Evolutionary conservation across 2,113 vertebrate species (phyloP).

Genomic region (Trogon melanurus): DNA sequence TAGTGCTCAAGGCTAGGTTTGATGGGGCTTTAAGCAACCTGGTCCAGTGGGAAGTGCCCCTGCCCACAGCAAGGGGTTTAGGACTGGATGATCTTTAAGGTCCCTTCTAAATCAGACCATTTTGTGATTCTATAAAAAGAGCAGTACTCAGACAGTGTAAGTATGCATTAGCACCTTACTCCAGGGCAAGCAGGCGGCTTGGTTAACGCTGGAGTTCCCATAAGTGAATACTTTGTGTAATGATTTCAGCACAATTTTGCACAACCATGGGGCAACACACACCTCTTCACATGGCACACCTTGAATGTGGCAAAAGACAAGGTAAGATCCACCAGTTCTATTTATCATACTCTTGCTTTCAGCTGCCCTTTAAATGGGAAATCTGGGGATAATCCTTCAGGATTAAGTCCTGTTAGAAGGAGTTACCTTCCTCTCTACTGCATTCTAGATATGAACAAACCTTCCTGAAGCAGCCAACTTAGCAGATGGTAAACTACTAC

Average conservation of each 20-base stretch:
- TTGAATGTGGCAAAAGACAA: background rate
- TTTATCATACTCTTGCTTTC: background rate
- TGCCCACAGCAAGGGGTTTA: too few relatives aligned
- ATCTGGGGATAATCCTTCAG: background rate
- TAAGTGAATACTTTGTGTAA: background rate
- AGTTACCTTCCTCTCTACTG: background rate
- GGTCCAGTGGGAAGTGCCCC: too few relatives aligned
- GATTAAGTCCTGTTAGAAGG: background rate
- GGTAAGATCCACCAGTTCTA: background rate
- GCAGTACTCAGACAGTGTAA: too few relatives aligned
- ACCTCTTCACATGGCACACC: background rate
- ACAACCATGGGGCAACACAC: background rate
- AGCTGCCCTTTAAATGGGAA: background rate
- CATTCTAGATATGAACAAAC: background rate
- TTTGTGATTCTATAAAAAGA: too few relatives aligned
- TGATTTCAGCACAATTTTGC: background rate
- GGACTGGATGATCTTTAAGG: too few relatives aligned
- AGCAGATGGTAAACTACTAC: background rate
- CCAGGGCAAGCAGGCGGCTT: background rate
- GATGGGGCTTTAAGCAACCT: too few relatives aligned
- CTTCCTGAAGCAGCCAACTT: background rate
- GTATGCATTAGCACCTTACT: too few relatives aligned
- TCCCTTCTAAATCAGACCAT: too few relatives aligned
- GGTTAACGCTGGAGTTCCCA: accelerated
- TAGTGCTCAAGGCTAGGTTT: too few relatives aligned